Percentiles rank a stretch among this genome's conserved stretches.
phyloP scores from a whole-genome alignment of 1,140 invertebrate species.

The Drosophila asahinai region DNA sequence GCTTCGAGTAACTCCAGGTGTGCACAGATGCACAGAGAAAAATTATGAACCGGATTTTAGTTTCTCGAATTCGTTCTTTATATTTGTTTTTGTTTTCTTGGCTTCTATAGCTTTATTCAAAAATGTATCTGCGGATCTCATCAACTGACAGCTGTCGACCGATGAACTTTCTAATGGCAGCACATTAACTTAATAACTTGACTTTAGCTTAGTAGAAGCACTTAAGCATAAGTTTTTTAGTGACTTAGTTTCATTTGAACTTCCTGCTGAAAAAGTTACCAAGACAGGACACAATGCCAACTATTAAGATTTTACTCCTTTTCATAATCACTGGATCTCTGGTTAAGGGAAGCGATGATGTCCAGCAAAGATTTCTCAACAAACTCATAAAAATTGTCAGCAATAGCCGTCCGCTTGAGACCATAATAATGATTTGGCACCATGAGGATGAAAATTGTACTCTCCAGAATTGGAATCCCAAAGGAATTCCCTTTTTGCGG shows the following conservation, averaged over 20 bases:
- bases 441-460: not conserved
- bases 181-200: constrained; percentile 7
- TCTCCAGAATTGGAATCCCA: constrained; percentile 6
- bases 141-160: not conserved
- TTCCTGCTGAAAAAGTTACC: constrained; percentile 1
- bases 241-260: not conserved
- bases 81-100: no score
- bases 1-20: constrained; percentile 45
- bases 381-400: not conserved
- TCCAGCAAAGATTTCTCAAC: not conserved
- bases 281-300: not conserved
- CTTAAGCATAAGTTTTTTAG: not conserved
- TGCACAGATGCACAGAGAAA: constrained; percentile 7
- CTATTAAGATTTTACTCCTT: not conserved
- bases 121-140: not conserved
- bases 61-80: no score
- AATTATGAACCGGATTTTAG: not conserved
- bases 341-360: no score
- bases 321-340: not conserved
- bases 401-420: not conserved
- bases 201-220: not conserved
- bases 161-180: not conserved
- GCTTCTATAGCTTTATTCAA: not conserved
- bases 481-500: not conserved
- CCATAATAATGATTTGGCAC: not conserved